Base-by-base conservation (phyloP, 2,888 invertebrate species). In the Synanthedon vespiformis region DNA sequence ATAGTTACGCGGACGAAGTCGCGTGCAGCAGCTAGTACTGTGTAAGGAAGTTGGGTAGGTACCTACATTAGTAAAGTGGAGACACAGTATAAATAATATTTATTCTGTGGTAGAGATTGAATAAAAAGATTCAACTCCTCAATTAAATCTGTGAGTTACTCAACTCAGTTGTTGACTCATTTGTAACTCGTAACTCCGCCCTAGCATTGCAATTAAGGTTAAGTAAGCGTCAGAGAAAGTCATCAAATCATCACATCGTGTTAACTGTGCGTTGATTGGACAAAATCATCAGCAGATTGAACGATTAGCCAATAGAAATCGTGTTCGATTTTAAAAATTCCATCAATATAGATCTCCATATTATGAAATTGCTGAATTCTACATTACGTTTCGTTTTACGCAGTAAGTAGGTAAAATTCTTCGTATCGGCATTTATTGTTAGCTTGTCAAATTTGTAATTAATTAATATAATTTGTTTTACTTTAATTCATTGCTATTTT, bases 161-260 rank as follows among this genome's bases (percentile, higher is more conserved):
- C 44, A 3, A 13, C 44, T 44, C 44, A 5, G 22, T 22, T 14
- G 34, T 34, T 34, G 13, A 44, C 44, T 13, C 13, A 4, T 12
- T 18, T 22, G 22, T 22, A 22, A 14, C 44, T n/a, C 44, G 6
- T 13, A 44, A n/a, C 44, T 44, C 44, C 14, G 44, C 44, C 13
- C 44, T 44, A 14, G 44, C 44, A 14, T 44, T 69, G 70, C 71
- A 75, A 77, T 78, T 77, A 2, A 70, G 68, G 70, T 71, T 74
- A 72, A 74, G 74, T 80, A 77, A 79, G 77, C 77, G 78, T 69
- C 57, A 68, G 80, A 70, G 82, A 82, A 82, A 82, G 82, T 74
- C 64, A 61, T 64, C 70, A 68, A 22, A 22, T 74, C 64, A 61
- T 64, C 70, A 34, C n/a, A 8, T 34, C 34, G 34, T 34, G 8